Evolutionary conservation across 53 echinoderm and acorn worm species (phyloP), one percentile per base, ranked within the genome.

Genomic region (Paracentrotus lividus): DNA sequence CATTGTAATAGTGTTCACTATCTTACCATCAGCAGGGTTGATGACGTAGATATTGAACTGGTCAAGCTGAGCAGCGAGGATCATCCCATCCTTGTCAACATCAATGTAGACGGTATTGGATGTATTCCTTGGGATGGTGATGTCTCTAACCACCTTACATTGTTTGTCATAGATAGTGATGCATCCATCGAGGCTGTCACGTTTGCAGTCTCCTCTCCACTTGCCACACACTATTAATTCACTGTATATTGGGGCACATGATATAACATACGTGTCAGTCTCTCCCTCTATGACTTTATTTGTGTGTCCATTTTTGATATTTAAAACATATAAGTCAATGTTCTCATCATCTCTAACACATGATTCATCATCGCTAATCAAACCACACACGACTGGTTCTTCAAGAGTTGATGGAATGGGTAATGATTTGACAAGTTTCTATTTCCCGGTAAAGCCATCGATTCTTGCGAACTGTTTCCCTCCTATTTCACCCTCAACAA

Each of bases 271-370:
- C 26, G 8, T 27, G 61, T 2, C 0, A 61, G 8, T 5, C 5
- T 61, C 61, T 6, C 0, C 26, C 29, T 61, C 29, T 8, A 27
- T 26, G 29, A 61, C 61, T 61, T 61, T 61, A 26, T 61, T 9
- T 61, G 29, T 61, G 61, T 27, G 61, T 27, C 4, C 61, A 26
- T 6, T 61, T 7, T 29, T 61, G 29, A 61, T 61, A 61, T 61
- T 61, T 27, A 29, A 27, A 27, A 61, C 61, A 61, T 61, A 61
- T 9, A 7, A 0, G 61, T 0, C 4, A 27, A 27, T 27, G 61
- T 4, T 27, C 0, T 0, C 0, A 0, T 5, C 6, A 0, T 61
- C 61, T 0, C 0, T 0, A 26, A 26, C 29, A 61, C 60, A n/a
- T 60, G 29, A 8, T 8, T 61, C 61, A 27, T 61, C 29, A 26